phyloP scores from a whole-genome alignment of 2,888 invertebrate genomes.

The Andrena fulva region DNA sequence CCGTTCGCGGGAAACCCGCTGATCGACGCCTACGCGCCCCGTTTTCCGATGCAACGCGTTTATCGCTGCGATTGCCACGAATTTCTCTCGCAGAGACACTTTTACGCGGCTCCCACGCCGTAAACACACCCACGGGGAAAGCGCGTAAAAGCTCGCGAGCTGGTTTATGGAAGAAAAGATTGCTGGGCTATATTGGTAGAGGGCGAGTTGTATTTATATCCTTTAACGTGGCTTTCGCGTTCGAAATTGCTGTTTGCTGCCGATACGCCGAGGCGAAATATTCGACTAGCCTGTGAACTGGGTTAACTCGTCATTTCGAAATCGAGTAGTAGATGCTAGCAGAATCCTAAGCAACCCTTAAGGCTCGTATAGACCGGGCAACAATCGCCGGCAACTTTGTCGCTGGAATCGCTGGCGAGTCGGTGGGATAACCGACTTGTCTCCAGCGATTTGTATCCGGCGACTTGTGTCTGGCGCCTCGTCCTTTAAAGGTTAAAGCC shows the following conservation, averaged over 20 bases:
- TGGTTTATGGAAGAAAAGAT: constrained; percentile 2
- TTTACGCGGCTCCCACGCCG: neutral
- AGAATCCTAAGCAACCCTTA: no score
- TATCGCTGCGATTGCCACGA: constrained; percentile 15
- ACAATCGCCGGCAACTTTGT: no score
- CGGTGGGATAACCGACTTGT: no score
- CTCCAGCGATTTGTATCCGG: no score
- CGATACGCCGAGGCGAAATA: neutral
- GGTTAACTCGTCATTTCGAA: neutral
- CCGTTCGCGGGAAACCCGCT: neutral
- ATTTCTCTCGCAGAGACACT: neutral
- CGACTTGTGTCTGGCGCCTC: no score
- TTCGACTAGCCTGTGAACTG: neutral
- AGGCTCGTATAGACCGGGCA: no score
- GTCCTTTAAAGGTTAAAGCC: no score
- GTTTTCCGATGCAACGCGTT: constrained; percentile 10
- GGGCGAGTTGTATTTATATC: neutral
- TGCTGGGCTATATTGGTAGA: neutral
- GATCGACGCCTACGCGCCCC: constrained; percentile 38
- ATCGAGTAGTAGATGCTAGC: no score
- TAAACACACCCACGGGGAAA: constrained; percentile 2
- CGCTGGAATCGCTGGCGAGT: no score
- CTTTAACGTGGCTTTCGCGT: neutral
- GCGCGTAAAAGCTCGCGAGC: neutral
- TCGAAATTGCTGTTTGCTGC: neutral